Percentiles rank a stretch among this genome's conserved stretches.
Evolutionary conservation across 2,113 vertebrate genomes (phyloP).

Genomic region (Thalassoma bifasciatum): DNA sequence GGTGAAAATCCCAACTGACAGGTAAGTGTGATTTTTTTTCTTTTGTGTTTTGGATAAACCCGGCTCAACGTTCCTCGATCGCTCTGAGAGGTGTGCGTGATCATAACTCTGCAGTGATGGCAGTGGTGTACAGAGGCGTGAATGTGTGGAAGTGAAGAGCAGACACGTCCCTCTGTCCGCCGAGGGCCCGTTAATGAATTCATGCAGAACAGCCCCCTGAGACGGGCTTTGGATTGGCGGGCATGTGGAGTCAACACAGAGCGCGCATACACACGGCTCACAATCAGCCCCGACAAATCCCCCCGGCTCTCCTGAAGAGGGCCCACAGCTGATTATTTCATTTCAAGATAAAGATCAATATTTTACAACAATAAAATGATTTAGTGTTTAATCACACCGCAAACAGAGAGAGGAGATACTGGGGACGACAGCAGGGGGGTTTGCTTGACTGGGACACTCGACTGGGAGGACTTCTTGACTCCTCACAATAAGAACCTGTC

Average conservation of each 20-base stretch:
- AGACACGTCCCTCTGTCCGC: constrained; percentile 63
- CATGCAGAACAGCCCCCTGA: constrained; percentile 62
- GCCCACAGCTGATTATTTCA: constrained; percentile 65
- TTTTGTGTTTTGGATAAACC: constrained; percentile 14
- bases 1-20: too few relatives aligned
- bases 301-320: constrained; percentile 63
- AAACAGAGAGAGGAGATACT: constrained; percentile 23
- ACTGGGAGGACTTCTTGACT: constrained; percentile 10
- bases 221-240: constrained; percentile 58
- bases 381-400: constrained; percentile 38
- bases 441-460: neutral
- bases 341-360: constrained; percentile 70
- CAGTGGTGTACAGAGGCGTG: constrained; percentile 25
- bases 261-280: constrained; percentile 28
- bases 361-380: constrained; percentile 51
- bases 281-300: constrained; percentile 70
- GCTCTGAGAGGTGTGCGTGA: constrained; percentile 32
- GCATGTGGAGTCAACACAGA: constrained; percentile 44
- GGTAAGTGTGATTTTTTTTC: neutral
- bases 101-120: constrained; percentile 9
- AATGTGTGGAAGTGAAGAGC: constrained; percentile 52
- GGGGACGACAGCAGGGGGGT: neutral
- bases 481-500: neutral
- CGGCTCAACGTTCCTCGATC: neutral
- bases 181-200: constrained; percentile 66